Percentiles rank a stretch among this genome's conserved stretches.
Conservation (phyloP, 2,113 vertebrate genomes). For the Stictonetta naevosa region DNA sequence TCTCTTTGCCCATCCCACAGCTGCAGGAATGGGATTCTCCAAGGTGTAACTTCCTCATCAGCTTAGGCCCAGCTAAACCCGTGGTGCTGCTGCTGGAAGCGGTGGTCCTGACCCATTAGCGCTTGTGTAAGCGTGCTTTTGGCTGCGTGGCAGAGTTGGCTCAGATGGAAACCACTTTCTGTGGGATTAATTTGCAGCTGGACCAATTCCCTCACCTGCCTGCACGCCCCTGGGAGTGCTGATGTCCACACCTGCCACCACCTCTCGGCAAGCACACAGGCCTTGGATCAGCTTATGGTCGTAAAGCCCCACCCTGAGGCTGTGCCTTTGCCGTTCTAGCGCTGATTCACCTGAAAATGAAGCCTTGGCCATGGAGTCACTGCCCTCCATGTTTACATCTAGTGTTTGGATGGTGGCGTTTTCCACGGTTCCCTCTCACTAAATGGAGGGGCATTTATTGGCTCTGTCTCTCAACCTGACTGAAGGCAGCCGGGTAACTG, state of each 20-base stretch:
- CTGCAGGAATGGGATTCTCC: background rate
- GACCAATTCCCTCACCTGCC: background rate
- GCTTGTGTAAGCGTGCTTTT: background rate
- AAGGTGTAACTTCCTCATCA: background rate
- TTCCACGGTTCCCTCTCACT: background rate
- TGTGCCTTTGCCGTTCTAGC: background rate
- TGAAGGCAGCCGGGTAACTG: background rate
- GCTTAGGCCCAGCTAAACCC: background rate
- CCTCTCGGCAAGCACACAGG: background rate
- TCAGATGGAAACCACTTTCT: background rate
- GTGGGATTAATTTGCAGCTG: background rate
- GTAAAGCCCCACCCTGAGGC: background rate
- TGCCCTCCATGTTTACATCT: fast-evolving
- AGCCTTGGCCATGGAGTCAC: fast-evolving
- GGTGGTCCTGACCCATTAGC: fast-evolving
- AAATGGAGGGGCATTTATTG: background rate
- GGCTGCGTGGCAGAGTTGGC: background rate
- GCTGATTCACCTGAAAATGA: background rate
- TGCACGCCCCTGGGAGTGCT: fast-evolving
- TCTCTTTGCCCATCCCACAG: background rate
- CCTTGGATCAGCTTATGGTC: fast-evolving
- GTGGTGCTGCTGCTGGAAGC: fast-evolving
- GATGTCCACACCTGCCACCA: background rate
- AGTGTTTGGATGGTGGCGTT: background rate
- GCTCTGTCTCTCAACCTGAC: background rate